Evolutionary conservation across 2,888 invertebrate genomes (phyloP), one percentile per base, ranked within the genome.

Genomic region (Aradus depressus): DNA sequence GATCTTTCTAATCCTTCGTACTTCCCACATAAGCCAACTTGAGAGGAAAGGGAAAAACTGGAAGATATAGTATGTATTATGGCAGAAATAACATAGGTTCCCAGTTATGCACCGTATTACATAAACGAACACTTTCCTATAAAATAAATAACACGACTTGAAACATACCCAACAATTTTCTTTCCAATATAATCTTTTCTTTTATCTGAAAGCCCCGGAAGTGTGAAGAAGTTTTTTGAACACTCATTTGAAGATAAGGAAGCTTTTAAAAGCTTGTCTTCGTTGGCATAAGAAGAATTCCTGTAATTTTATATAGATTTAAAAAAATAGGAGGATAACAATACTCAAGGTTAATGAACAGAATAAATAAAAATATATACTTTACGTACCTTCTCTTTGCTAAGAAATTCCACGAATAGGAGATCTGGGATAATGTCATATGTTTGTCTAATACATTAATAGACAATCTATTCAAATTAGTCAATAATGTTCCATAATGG

Each of bases 111-210:
- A n/a, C 14, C 31, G 26, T 16, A 25, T 8, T 45, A 26, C 26
- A 39, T n/a, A 21, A 32, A 28, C 21, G 31, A 1, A 23, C 16
- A 26, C 22, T 12, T 22, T 42, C 56, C 54, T 48, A 53, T 28
- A 38, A 37, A 51, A 48, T 14, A 3, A 19, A 49, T 12, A 42
- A 10, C 10, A 31, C 31, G 26, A 68, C 73, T 72, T n/a, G n/a
- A n/a, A n/a, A n/a, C n/a, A n/a, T 69, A 85, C 85, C 85, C 85
- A 56, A 85, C 75, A 53, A 86, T 67, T 67, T 84, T 83, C 62
- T 81, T 75, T 55, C 82, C 83, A 62, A 75, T 72, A 63, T 84
- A 84, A 62, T 80, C 76, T 62, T 80, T 79, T 51, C 73, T 79
- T 59, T 58, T 59, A 25, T 50, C 58, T 6, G 44, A 22, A 19